A percentile compares a stretch with the other conserved stretches of the same genome.
phyloP scores from a whole-genome alignment of 2,797 vertebrate genomes.

The Silurus aristotelis region DNA sequence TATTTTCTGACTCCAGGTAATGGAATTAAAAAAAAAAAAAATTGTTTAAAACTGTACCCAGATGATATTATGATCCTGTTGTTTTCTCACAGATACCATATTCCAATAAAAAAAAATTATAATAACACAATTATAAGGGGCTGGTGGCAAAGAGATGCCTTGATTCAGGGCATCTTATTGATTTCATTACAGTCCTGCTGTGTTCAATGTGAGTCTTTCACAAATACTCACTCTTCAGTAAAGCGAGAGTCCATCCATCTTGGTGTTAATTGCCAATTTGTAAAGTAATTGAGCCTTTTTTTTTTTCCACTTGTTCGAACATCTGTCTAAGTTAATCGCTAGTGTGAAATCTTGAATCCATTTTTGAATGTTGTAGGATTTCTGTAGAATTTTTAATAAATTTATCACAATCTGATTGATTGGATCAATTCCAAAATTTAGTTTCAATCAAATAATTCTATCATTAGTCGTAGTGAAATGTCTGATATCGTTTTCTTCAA shows the following conservation, averaged over 20 bases:
- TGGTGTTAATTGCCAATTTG: not conserved
- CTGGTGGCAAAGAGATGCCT: not conserved
- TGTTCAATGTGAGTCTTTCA: not conserved
- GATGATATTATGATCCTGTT: not conserved
- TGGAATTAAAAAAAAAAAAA: not conserved
- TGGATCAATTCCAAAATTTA: too few relatives aligned
- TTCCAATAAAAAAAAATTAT: not conserved
- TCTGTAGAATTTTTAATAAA: not conserved
- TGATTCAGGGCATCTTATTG: not conserved
- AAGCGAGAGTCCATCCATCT: not conserved
- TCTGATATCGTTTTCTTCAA: too few relatives aligned
- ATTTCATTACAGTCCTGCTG: not conserved
- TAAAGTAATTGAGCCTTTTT: not conserved
- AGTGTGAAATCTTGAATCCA: too few relatives aligned
- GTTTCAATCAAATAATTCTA: too few relatives aligned
- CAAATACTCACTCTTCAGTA: not conserved
- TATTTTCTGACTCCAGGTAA: not conserved
- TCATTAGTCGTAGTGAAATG: too few relatives aligned
- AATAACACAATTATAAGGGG: not conserved
- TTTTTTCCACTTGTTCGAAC: not conserved
- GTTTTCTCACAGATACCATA: not conserved
- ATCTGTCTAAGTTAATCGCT: too few relatives aligned
- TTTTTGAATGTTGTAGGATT: not conserved
- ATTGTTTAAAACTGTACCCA: not conserved
- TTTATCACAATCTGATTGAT: not conserved